phyloP scores from a whole-genome alignment of 2,888 invertebrate genomes.

The Seira ritae region DNA sequence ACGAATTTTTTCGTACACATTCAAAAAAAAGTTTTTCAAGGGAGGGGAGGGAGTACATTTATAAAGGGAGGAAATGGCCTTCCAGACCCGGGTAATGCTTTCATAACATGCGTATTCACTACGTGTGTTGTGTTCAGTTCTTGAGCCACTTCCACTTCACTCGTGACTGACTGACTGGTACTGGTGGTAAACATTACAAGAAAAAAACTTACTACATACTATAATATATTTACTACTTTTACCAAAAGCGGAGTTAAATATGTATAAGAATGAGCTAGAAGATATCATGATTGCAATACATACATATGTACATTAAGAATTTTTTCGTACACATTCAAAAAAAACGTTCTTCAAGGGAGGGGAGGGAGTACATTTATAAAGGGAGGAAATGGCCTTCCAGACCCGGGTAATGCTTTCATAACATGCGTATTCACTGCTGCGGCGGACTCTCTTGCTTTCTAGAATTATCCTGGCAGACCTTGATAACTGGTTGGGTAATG shows the following conservation, averaged over 20 bases:
- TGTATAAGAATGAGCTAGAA: not conserved
- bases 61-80: conserved; percentile 47
- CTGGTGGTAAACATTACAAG: not conserved
- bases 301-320: not conserved
- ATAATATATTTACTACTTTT: not conserved
- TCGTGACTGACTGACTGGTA: conserved; percentile 16
- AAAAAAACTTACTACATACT: not conserved
- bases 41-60: conserved; percentile 28
- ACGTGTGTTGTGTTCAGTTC: not conserved
- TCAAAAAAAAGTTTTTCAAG: not conserved
- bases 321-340: no score
- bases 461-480: conserved; percentile 44
- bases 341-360: not conserved
- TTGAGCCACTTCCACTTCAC: not conserved
- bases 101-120: conserved; percentile 13
- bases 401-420: conserved; percentile 40
- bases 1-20: no score
- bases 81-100: conserved; percentile 47
- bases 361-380: conserved; percentile 26
- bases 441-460: conserved; percentile 28
- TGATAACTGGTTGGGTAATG: conserved; percentile 34
- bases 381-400: conserved; percentile 53
- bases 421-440: conserved; percentile 6
- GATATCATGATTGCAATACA: not conserved
- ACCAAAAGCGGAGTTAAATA: not conserved